Evolutionary conservation across 92 coral and sea anemone genomes (phyloP), one percentile per base, ranked within the genome.

Genomic region (Virgularia gustaviana): DNA sequence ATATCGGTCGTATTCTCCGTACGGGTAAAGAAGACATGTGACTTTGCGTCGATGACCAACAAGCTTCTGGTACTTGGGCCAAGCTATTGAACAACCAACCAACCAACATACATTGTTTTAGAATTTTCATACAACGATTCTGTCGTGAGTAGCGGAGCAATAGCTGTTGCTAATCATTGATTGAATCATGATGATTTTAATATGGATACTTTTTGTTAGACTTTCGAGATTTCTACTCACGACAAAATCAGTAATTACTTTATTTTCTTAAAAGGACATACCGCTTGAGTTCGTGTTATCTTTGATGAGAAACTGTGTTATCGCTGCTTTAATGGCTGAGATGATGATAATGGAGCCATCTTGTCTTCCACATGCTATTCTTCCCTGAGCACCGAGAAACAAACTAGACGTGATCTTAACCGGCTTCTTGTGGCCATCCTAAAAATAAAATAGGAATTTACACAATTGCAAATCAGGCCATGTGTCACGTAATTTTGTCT

Each of bases 1-100:
- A 65, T 89, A 94, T 30, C 96, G 84, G 28, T 81, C 79, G 35
- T 90, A 88, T 79, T 94, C 99, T 23, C 90, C 99, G 47, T 86
- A 88, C 15, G 97, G 97, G 79, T 94, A 94, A 68, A 94, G 84
- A 20, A 94, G 89, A 66, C 96, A 89, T 1, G 96, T 89, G 60
- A 94, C 99, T 52, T 88, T 87, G 34, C 94, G 89, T 11, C 67
- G 82, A 72, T 94, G 96, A 63, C 99, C 99, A 18, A 83, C n/a
- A 7, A 94, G 90, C 49, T 89, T 63, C n/a, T 88, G 87, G 43
- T 94, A 87, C n/a, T 80, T 24, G 19, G 99, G 99, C 99, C 99
- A 94, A 2, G 75, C 99, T 94, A 53, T n/a, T n/a, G n/a, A n/a
- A n/a, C n/a, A n/a, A n/a, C n/a, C n/a, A n/a, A n/a, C n/a, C n/a